Percentiles rank a stretch among this genome's conserved stretches.
Evolutionary conservation across 64 coral and sea anemone genomes (phyloP).

Genomic region (Trachythela sp.): DNA sequence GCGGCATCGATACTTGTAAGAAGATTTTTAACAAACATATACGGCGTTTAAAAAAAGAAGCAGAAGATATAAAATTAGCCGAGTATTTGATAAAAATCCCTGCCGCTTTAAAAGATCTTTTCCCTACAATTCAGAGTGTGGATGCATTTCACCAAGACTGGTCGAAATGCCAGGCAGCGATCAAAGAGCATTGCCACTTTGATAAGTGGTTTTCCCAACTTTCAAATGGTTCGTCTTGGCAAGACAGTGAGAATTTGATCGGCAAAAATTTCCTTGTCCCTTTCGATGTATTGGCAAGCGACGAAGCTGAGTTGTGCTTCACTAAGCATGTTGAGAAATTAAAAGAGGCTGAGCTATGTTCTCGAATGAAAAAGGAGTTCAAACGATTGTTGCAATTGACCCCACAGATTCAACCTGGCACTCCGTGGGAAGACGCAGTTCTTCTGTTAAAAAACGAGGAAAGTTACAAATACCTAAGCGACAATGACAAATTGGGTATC

Average conservation of each 20-base stretch:
- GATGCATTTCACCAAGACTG: not conserved
- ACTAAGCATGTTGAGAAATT: not conserved
- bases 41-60: slow-evolving; percentile 5
- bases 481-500: slow-evolving; percentile 64
- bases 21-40: slow-evolving; percentile 8
- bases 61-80: not conserved
- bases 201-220: not conserved
- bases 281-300: not conserved
- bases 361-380: slow-evolving; percentile 13
- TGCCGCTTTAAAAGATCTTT: not conserved
- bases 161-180: not conserved
- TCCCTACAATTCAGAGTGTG: not conserved
- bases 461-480: slow-evolving; percentile 86
- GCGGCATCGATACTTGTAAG: not conserved
- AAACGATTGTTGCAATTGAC: not conserved
- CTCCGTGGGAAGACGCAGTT: slow-evolving; percentile 68
- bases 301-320: not conserved
- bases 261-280: not conserved
- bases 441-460: slow-evolving; percentile 84
- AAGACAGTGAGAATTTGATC: slow-evolving; percentile 8
- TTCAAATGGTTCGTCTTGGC: not conserved
- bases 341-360: slow-evolving; percentile 3
- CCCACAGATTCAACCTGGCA: slow-evolving; percentile 37
- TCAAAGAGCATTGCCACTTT: not conserved
- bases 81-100: slow-evolving; percentile 1